Evolutionary conservation across 2,797 vertebrate genomes (phyloP), one percentile per base, ranked within the genome.

Genomic region (Acipenser ruthenus): DNA sequence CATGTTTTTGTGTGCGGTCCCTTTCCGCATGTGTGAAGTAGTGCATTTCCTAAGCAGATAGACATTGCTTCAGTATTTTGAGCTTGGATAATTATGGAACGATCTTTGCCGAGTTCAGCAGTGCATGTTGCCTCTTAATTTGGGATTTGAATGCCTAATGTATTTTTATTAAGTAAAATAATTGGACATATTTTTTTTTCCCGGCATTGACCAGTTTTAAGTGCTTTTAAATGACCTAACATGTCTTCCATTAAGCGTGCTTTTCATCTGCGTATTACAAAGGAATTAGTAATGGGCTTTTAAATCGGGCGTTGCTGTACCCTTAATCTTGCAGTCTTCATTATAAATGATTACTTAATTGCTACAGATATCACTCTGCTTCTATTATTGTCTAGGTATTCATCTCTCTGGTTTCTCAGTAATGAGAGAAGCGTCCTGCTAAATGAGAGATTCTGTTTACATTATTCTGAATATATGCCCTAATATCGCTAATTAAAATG

Each of bases 71-170:
- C 79, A 71, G 76, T 81, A 85, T 86, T 84, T 85, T 84, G 84
- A 87, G 86, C 87, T 18, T 18, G 18, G 82, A 85, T 90, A 93
- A 93, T 93, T 93, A 91, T 77, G 82, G 85, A 88, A 81, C 84
- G 86, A 87, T 86, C 88, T 82, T 74, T 80, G 80, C 84, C 82
- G 84, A 92, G 91, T 89, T 92, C 88, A 92, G 90, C 89, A 90
- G 87, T 73, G 85, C 87, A 88, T 90, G 88, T 90, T 92, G 90
- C 90, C 91, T 92, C 90, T 92, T 94, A 93, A 94, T 95, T 94
- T 93, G 86, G 86, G 90, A 91, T 93, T 75, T 87, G 86, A 93
- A 91, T 91, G 82, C 82, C 85, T 92, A 91, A 92, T 92, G 83
- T 83, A 83, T 77, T 76, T 86, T 87, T 90, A 89, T 87, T 89